A percentile compares a stretch with the other conserved stretches of the same genome.
Evolutionary conservation across 2,113 vertebrate genomes (phyloP).

Genomic region (Notarius quadriscutis): DNA sequence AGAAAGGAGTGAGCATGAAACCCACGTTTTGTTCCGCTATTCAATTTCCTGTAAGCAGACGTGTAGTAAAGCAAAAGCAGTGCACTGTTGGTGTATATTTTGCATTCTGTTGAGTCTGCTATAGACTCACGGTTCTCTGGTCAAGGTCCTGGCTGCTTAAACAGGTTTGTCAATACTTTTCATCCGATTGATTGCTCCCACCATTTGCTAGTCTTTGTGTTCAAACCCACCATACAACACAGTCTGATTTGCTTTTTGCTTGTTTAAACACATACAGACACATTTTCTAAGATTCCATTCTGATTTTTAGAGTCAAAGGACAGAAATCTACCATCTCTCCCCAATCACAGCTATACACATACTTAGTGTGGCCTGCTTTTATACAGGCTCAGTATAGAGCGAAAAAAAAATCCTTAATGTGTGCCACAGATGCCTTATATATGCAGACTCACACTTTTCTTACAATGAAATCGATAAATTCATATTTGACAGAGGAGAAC

Average conservation of each 20-base stretch:
- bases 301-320: not conserved
- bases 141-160: constrained; percentile 73
- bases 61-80: constrained; percentile 71
- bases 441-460: constrained; percentile 52
- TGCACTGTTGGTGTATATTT: constrained; percentile 71
- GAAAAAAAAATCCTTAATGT: constrained; percentile 61
- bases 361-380: not conserved
- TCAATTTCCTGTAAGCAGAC: constrained; percentile 64
- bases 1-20: constrained; percentile 72
- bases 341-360: not conserved
- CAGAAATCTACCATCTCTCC: not conserved
- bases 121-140: constrained; percentile 71
- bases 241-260: not conserved
- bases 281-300: not conserved
- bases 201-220: constrained; percentile 62
- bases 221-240: not conserved
- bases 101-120: constrained; percentile 76
- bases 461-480: constrained; percentile 74
- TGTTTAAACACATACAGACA: not conserved
- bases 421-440: constrained; percentile 69
- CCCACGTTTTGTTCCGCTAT: constrained; percentile 69
- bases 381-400: not conserved
- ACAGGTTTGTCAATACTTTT: constrained; percentile 83
- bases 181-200: constrained; percentile 83
- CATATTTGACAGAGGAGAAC: constrained; percentile 69